phyloP scores from a whole-genome alignment of 37 sponge, comb jelly and placozoan genomes.

The Cladorhizidae sp. region DNA sequence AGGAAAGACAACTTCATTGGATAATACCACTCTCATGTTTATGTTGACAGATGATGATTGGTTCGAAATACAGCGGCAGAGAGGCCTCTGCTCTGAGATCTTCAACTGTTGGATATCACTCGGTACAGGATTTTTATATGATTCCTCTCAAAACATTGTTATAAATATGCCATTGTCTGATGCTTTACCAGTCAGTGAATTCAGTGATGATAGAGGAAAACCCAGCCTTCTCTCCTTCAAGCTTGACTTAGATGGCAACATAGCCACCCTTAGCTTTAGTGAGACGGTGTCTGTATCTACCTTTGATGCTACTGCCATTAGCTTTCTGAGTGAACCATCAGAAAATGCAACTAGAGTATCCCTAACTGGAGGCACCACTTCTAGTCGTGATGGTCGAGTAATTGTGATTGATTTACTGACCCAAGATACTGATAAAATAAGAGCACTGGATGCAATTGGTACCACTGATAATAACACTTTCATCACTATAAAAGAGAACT shows the following conservation, averaged over 20 bases:
- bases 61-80: constrained; percentile 67
- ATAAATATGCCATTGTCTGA: constrained; percentile 46
- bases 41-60: constrained; percentile 57
- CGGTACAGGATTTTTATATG: constrained; percentile 45
- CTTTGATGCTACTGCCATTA: constrained; percentile 60
- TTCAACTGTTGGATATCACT: constrained; percentile 92
- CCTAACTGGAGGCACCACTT: constrained; percentile 63
- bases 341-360: constrained; percentile 41
- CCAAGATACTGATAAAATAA: constrained; percentile 72
- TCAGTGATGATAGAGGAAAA: constrained; percentile 62
- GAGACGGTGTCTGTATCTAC: constrained; percentile 77
- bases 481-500: constrained; percentile 53
- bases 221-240: constrained; percentile 66
- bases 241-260: constrained; percentile 63
- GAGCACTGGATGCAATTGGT: constrained; percentile 57
- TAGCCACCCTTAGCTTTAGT: constrained; percentile 76
- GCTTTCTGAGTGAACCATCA: constrained; percentile 36
- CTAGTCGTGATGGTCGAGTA: constrained; percentile 51
- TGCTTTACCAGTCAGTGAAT: constrained; percentile 48
- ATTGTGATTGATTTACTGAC: constrained; percentile 51
- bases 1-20: constrained; percentile 47
- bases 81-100: constrained; percentile 76
- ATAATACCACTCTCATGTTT: constrained; percentile 49
- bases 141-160: constrained; percentile 69
- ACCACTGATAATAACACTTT: constrained; percentile 66